Evolutionary conservation across 1,140 invertebrate species (phyloP), one percentile per base, ranked within the genome.

Genomic region (Drosophila pachea): DNA sequence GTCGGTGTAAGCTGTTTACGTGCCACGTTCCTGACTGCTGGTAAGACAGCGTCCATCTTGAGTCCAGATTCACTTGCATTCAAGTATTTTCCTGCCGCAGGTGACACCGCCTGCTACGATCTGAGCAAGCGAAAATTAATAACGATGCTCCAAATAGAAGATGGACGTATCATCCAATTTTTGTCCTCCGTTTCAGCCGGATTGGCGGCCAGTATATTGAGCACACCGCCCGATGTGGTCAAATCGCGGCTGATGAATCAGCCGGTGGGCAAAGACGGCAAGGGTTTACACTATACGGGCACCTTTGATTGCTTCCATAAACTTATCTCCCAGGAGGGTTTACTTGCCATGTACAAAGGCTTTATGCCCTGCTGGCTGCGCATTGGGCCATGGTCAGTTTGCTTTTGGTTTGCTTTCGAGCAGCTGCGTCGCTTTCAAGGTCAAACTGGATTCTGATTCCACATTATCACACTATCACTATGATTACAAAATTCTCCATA

Each of bases 241-340:
- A 76, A 76, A 43, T 66, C 74, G n/a, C 38, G 74, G 0, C 54
- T 76, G 2, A 73, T 70, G 74, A 76, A 76, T 22, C 74, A 76
- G n/a, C 74, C 74, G 2, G 52, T 58, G 0, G 70, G 61, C 11
- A 36, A 52, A 0, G 31, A 22, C 0, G 74, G 70, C 4, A 45
- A 53, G 8, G 66, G 71, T 2, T 3, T 66, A 7, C 66, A 73
- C 36, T 76, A 73, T 9, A 73, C 58, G 22, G 48, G 67, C 35
- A 48, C 48, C 0, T 38, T 76, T 2, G 71, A 73, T n/a, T 76
- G 74, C 2, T 45, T 70, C 4, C 47, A 4, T 4, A 76, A 63
- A 11, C 38, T 74, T 5, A 22, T 73, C 0, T 60, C 38, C 1
- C 35, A 74, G 5, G 74, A 76, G n/a, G 74, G 74, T 0, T 3